A percentile compares a stretch with the other conserved stretches of the same genome.
Conservation (phyloP, 1,140 invertebrate species). For the Drosophila nigromelanica region DNA sequence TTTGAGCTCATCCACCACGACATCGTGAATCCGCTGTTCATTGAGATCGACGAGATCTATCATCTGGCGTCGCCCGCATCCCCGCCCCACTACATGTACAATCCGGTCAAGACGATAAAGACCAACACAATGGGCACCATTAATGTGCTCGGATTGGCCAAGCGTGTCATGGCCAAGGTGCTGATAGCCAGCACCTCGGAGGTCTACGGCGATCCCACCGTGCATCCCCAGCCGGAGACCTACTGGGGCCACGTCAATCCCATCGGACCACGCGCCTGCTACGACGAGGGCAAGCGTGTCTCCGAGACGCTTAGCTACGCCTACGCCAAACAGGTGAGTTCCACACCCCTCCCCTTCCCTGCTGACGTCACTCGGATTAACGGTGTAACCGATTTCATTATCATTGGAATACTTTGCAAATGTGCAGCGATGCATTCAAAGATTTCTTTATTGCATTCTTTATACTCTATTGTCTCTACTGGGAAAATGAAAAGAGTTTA, state of each 20-base stretch:
- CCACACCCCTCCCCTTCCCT: no score
- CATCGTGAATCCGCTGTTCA: slow-evolving; percentile 98
- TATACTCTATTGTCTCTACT: background rate
- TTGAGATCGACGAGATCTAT: slow-evolving; percentile 99
- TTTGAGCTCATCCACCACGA: slow-evolving; percentile 99
- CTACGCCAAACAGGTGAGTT: slow-evolving; percentile 93
- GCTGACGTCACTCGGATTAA: slow-evolving; percentile 12
- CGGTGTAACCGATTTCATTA: slow-evolving; percentile 41
- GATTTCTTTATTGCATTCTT: no score
- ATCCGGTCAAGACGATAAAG: slow-evolving; percentile 99
- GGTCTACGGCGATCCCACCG: slow-evolving; percentile 98
- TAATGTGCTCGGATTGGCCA: slow-evolving; percentile 98
- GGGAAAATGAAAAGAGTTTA: no score
- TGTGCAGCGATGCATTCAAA: slow-evolving; percentile 50
- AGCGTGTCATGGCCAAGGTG: slow-evolving; percentile 96
- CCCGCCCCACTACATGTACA: slow-evolving; percentile 99
- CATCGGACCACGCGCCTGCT: slow-evolving; percentile 97
- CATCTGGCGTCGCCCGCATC: slow-evolving; percentile 99
- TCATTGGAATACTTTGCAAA: background rate
- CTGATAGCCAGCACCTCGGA: slow-evolving; percentile 99
- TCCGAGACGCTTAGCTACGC: slow-evolving; percentile 98
- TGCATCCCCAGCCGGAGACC: slow-evolving; percentile 96
- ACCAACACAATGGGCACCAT: slow-evolving; percentile 99
- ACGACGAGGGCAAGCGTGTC: slow-evolving; percentile 99
- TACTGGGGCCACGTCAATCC: slow-evolving; percentile 99